Evolutionary conservation across 2,797 vertebrate species (phyloP).

Genomic region (Eurystomus glaucurus): DNA sequence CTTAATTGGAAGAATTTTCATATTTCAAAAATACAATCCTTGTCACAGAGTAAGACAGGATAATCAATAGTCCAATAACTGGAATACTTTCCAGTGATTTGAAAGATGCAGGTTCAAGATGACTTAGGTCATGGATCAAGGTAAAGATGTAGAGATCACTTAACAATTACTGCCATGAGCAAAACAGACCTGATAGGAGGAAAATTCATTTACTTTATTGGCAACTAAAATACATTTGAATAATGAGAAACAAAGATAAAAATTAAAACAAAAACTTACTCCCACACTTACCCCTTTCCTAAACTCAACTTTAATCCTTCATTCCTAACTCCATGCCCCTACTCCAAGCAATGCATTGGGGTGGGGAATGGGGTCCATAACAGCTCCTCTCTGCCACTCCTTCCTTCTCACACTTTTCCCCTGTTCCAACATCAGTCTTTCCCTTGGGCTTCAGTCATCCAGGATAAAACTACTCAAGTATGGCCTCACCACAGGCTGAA

Average conservation of each 20-base stretch:
- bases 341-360: accelerated
- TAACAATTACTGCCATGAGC: accelerated
- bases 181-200: not conserved
- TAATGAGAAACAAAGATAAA: not conserved
- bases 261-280: not conserved
- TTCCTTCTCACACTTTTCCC: not conserved
- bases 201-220: not conserved
- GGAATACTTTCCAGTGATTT: not conserved
- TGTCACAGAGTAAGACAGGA: not conserved
- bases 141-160: not conserved
- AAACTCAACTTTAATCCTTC: not conserved
- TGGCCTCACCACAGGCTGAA: not conserved
- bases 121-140: not conserved
- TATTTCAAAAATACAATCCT: not conserved
- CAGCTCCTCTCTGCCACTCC: not conserved
- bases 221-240: not conserved
- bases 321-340: not conserved
- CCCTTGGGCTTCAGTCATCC: not conserved
- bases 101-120: not conserved
- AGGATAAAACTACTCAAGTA: not conserved
- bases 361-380: not conserved
- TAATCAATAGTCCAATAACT: not conserved
- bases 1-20: not conserved
- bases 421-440: not conserved
- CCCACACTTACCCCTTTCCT: not conserved